Conservation (phyloP, 2,113 vertebrate genomes). For the Cebus imitator region DNA sequence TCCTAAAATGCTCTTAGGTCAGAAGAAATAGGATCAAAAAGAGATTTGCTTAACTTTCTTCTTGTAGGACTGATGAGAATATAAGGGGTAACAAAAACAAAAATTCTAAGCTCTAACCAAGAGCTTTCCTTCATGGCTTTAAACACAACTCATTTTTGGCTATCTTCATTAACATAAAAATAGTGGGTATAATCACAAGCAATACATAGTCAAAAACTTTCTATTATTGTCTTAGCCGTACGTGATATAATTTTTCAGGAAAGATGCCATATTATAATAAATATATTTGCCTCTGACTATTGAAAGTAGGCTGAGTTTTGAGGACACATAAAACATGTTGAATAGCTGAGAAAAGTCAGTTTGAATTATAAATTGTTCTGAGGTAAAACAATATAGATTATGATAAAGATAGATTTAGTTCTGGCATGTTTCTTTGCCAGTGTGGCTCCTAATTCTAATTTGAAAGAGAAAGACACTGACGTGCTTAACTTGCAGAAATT, state of each 20-base stretch:
- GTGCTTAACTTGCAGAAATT: constrained; percentile 27
- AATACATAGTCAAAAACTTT: constrained; percentile 2
- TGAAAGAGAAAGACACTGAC: not conserved
- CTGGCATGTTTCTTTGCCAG: not conserved
- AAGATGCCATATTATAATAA: not conserved
- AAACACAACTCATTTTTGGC: not conserved
- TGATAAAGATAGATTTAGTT: not conserved
- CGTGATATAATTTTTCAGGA: not conserved
- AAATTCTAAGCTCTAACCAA: not conserved
- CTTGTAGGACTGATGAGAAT: not conserved
- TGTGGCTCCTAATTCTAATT: not conserved
- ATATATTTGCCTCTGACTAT: not conserved
- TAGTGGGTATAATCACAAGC: not conserved
- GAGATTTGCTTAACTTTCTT: not conserved
- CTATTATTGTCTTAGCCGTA: constrained; percentile 12
- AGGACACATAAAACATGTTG: not conserved
- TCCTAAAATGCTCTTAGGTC: not conserved
- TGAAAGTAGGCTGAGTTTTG: not conserved
- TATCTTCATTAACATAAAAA: constrained; percentile 19
- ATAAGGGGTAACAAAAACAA: not conserved
- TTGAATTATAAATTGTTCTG: constrained; percentile 31
- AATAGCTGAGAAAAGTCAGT: not conserved
- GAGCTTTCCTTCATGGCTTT: not conserved
- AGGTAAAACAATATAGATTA: not conserved
- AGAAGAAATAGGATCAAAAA: not conserved